phyloP scores from a whole-genome alignment of 2,113 vertebrate species.

The Pycnonotus jocosus region DNA sequence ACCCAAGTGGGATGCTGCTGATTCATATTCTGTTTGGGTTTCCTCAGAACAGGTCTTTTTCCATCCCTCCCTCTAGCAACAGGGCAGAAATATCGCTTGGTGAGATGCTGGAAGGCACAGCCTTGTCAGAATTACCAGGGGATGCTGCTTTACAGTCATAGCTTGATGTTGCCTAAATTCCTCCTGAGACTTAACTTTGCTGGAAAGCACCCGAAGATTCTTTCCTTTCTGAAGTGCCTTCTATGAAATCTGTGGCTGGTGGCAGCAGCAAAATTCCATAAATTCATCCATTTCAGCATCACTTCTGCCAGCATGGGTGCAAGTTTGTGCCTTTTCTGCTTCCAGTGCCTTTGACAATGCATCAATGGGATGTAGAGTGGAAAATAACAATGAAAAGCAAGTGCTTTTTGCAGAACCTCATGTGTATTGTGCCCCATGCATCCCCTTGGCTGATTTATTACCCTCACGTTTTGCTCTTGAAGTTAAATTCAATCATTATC shows the following conservation, averaged over 20 bases:
- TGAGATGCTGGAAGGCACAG: neutral
- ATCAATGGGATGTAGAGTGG: neutral
- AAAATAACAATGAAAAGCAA: neutral
- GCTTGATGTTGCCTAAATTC: neutral
- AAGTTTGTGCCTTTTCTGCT: neutral
- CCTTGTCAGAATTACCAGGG: neutral
- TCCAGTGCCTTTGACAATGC: neutral
- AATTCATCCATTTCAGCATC: neutral
- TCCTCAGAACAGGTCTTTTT: neutral
- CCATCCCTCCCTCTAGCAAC: neutral
- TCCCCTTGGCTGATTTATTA: neutral
- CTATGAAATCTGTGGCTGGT: neutral
- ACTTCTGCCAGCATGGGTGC: neutral
- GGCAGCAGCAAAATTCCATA: neutral
- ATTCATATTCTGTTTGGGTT: neutral
- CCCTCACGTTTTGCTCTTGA: neutral
- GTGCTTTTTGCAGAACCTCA: neutral
- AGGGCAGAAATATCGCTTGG: neutral
- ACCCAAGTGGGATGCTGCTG: fast-evolving
- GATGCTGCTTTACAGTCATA: neutral
- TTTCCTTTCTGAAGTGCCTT: neutral
- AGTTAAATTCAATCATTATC: neutral
- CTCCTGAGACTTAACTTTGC: neutral
- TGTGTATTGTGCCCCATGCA: neutral
- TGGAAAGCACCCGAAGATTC: neutral